phyloP scores from a whole-genome alignment of 2,113 vertebrate species.

The Arizona elegans region DNA sequence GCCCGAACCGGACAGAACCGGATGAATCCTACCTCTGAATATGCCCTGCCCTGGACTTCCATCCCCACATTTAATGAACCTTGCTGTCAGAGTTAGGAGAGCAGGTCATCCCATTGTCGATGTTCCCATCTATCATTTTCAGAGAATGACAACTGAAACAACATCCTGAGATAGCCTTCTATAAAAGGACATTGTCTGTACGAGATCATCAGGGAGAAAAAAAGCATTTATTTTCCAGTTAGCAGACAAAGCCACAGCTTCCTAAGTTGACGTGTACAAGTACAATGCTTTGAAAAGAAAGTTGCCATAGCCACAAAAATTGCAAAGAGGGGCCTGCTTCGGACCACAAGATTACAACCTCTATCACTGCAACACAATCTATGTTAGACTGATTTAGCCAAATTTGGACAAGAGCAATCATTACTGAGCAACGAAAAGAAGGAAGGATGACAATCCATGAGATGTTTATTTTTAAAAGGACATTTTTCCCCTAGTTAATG shows the following conservation, averaged over 20 bases:
- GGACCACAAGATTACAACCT: not conserved
- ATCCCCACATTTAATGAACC: not conserved
- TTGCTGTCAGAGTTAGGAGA: not conserved
- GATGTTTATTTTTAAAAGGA: not conserved
- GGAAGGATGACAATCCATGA: not conserved
- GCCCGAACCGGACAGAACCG: no score
- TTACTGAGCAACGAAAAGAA: not conserved
- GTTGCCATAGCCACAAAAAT: not conserved
- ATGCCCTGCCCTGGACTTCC: not conserved
- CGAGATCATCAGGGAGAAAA: not conserved
- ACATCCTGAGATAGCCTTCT: not conserved
- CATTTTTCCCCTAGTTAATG: not conserved
- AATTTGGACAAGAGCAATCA: not conserved
- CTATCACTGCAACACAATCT: not conserved
- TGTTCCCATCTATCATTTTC: not conserved
- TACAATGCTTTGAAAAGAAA: not conserved
- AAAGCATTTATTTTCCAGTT: not conserved
- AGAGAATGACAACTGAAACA: not conserved
- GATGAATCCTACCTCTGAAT: no score
- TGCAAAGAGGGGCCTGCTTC: not conserved
- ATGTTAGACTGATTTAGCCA: not conserved
- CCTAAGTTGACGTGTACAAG: not conserved
- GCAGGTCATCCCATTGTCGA: not conserved
- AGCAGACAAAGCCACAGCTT: not conserved
- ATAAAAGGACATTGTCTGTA: not conserved